Base-by-base conservation (phyloP, 2,888 invertebrate species). In the Lycocerus yunnanus region DNA sequence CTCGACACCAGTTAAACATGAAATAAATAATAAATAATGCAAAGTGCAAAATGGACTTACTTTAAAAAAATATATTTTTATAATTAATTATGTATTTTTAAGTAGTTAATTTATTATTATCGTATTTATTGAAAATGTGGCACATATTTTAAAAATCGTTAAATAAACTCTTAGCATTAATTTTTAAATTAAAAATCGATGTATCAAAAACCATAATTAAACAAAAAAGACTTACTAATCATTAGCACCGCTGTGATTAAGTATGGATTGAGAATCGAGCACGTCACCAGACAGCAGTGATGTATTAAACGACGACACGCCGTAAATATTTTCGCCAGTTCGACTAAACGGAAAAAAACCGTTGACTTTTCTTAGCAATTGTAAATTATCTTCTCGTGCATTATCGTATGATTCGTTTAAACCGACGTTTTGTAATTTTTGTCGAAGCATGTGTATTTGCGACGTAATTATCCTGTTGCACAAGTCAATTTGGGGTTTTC, bases 211-310 rank as follows among this genome's bases (percentile, higher is more conserved):
- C 20, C 16, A 20, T 63, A 18, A 63, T 63, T 63, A 18, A 20
- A 18, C n/a, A 63, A 18, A 18, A 16, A 15, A 18, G n/a, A 66
- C 60, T 59, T 66, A 24, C 89, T 90, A 93, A 83, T 93, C 93
- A 11, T 92, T 91, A 65, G 91, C 92, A 73, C 85, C 65, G 63
- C 72, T 74, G 58, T 77, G 81, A 81, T 93, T 93, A 66, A 93
- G 87, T 69, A 93, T 87, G 15, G 92, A 93, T 83, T 93, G 93
- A 3, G 93, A 91, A 85, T 93, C 93, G 73, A 93, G 86, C 69
- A 92, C 88, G 79, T 90, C 91, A 71, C 90, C 90, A 27, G 90
- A 89, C 63, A 92, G 88, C 78, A 92, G 89, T 74, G 91, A 90
- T 75, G 89, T 89, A 83, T 92, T 92, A 81, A 90, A 83, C 13